phyloP scores from a whole-genome alignment of 1,140 invertebrate species.

The Batillaria attramentaria region DNA sequence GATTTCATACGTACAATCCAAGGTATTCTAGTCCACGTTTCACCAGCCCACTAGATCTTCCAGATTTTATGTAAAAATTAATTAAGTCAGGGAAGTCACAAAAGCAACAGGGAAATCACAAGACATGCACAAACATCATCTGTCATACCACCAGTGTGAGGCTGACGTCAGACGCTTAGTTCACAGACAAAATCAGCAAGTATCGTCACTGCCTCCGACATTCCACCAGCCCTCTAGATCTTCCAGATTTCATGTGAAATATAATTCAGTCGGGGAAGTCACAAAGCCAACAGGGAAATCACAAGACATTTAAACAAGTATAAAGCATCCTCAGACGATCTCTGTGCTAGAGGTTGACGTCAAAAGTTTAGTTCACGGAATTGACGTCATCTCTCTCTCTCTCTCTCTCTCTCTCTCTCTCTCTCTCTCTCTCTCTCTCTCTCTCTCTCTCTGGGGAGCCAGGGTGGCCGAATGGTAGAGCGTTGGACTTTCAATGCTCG shows the following conservation, averaged over 20 bases:
- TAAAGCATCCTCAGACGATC: neutral
- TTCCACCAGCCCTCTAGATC: neutral
- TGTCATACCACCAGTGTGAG: too few species aligned
- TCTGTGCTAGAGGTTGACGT: neutral
- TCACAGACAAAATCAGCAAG: too few species aligned
- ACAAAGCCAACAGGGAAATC: neutral
- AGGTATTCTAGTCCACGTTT: too few species aligned
- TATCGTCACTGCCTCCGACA: neutral
- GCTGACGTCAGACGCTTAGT: too few species aligned
- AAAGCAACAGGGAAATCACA: too few species aligned
- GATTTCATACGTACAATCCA: too few species aligned
- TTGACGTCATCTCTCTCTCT: neutral
- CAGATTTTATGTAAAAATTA: too few species aligned
- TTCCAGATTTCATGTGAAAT: neutral
- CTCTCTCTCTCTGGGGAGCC: conserved; percentile 1
- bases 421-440: neutral
- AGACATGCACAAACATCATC: too few species aligned
- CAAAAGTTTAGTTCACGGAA: neutral
- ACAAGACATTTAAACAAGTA: neutral
- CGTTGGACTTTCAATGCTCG: neutral
- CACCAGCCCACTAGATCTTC: too few species aligned
- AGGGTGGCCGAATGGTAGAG: too few species aligned
- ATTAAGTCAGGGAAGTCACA: too few species aligned
- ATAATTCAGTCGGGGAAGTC: neutral
- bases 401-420: conserved; percentile 2